phyloP scores from a whole-genome alignment of 2,797 vertebrate genomes.

The Siniperca undulata region DNA sequence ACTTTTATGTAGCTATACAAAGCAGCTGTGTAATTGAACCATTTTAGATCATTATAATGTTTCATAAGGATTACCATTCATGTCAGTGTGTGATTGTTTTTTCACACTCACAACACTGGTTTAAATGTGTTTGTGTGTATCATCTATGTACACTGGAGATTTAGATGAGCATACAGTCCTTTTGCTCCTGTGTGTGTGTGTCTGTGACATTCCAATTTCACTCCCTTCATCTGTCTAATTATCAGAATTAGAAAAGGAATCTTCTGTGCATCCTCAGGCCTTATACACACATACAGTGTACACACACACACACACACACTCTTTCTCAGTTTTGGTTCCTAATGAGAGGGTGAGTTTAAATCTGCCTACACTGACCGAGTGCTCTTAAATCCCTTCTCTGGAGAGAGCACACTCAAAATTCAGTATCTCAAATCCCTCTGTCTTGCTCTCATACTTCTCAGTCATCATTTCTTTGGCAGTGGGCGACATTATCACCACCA shows the following conservation, averaged over 20 bases:
- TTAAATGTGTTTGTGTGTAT: constrained; percentile 12
- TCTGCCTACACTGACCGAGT: constrained; percentile 48
- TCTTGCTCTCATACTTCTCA: constrained; percentile 27
- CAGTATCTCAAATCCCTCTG: constrained; percentile 20
- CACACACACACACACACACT: constrained; percentile 25
- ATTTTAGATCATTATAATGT: constrained; percentile 27
- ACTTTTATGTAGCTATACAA: not conserved
- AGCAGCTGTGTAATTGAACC: constrained; percentile 19
- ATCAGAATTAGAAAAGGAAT: constrained; percentile 58
- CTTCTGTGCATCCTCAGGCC: constrained; percentile 34
- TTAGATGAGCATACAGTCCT: constrained; percentile 2
- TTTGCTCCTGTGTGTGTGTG: constrained; percentile 48
- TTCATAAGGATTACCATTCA: constrained; percentile 40
- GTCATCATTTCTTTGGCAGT: constrained; percentile 26
- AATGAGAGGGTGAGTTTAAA: constrained; percentile 60
- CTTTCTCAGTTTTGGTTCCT: constrained; percentile 19
- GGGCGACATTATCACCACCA: constrained; percentile 6
- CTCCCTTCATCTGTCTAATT: constrained; percentile 55
- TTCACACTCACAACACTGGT: constrained; percentile 14
- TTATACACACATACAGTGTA: constrained; percentile 10
- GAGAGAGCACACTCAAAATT: constrained; percentile 17
- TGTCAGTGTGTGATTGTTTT: constrained; percentile 23
- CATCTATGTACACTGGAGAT: constrained; percentile 1
- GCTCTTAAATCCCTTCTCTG: constrained; percentile 22
- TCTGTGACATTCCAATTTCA: constrained; percentile 41